A percentile compares a stretch with the other conserved stretches of the same genome.
Evolutionary conservation across 2,888 invertebrate species (phyloP).

Genomic region (Poecilobothrus nobilitatus): DNA sequence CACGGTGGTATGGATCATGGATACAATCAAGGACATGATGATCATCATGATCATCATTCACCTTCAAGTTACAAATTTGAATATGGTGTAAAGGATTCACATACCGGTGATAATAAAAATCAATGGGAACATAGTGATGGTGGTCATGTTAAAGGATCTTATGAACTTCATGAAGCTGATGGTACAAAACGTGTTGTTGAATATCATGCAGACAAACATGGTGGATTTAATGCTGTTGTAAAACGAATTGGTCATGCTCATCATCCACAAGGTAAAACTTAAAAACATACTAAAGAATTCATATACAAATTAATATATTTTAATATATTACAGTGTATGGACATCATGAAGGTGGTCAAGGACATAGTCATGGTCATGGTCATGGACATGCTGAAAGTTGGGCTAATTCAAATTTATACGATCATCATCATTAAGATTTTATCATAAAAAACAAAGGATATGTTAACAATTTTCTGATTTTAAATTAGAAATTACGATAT

Average conservation of each 20-base stretch:
- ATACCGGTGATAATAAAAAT: constrained; percentile 44
- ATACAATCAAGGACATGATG: constrained; percentile 46
- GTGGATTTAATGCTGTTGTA: constrained; percentile 46
- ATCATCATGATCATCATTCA: constrained; percentile 45
- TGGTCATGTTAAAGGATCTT: constrained; percentile 44
- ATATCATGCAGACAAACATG: constrained; percentile 46
- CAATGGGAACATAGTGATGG: constrained; percentile 48
- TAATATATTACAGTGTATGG: too few relatives aligned
- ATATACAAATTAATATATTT: too few relatives aligned
- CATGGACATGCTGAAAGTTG: constrained; percentile 2
- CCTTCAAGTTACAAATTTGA: constrained; percentile 48
- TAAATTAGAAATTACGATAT: too few relatives aligned
- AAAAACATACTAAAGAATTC: too few relatives aligned
- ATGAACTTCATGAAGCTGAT: constrained; percentile 46
- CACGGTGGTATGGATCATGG: constrained; percentile 43
- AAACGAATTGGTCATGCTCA: constrained; percentile 44
- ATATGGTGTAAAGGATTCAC: too few relatives aligned
- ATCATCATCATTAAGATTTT: background rate
- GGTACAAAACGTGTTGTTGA: constrained; percentile 47
- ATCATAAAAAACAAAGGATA: too few relatives aligned
- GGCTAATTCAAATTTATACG: constrained; percentile 1
- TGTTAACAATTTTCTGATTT: background rate
- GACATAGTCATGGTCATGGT: background rate
- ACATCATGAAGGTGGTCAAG: background rate
- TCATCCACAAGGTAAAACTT: constrained; percentile 24